These are phyloP conservation scores for Folsomia candida DNA, from an alignment of 2,888 invertebrate genomes.

Conservation along the genomic window DNA sequence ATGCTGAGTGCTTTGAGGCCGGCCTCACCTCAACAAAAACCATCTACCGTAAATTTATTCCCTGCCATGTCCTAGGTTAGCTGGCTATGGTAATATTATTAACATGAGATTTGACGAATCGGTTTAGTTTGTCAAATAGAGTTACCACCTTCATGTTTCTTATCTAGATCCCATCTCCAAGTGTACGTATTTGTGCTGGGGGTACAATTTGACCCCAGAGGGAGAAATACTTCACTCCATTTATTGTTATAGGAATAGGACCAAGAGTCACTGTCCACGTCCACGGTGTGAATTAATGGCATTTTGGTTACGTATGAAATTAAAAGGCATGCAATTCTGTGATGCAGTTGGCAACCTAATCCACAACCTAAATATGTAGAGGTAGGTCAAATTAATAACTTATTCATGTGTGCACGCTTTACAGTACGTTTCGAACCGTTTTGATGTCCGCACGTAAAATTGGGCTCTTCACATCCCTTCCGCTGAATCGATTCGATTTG, in stretches of 20 bases:
- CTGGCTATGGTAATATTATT: too few species aligned
- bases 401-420: neutral
- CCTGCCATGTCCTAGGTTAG: too few species aligned
- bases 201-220: constrained; percentile 26
- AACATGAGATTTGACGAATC: too few species aligned
- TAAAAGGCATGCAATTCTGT: constrained; percentile 24
- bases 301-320: constrained; percentile 25
- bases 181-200: constrained; percentile 9
- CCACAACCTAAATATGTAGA: constrained; percentile 24
- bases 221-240: constrained; percentile 20
- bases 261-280: neutral
- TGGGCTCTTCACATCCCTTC: neutral
- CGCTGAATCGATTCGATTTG: neutral
- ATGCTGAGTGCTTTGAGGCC: too few species aligned
- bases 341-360: constrained; percentile 36
- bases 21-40: too few species aligned
- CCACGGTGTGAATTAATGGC: constrained; percentile 30
- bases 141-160: constrained; percentile 5
- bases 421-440: neutral
- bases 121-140: neutral
- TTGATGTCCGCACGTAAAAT: neutral
- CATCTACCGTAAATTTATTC: too few species aligned
- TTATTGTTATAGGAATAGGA: constrained; percentile 18
- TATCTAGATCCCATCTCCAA: constrained; percentile 15
- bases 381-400: neutral